Evolutionary conservation across 1,140 invertebrate species (phyloP), one percentile per base, ranked within the genome.

Genomic region (Gryllus bimaculatus): DNA sequence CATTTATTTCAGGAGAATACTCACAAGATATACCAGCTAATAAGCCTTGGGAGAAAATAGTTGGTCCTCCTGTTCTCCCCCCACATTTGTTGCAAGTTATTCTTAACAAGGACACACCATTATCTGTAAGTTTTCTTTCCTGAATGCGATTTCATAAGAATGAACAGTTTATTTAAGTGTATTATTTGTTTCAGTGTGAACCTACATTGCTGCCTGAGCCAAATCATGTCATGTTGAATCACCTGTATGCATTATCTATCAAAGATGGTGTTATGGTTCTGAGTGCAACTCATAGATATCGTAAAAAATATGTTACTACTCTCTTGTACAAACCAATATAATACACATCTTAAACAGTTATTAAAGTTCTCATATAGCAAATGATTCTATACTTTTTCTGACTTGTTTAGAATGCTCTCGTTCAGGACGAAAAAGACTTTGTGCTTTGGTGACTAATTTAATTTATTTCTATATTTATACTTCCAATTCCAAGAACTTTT

Each of bases 211-310:
- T 99, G 82, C 98, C 98, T n/a, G 97, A 99, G 88, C 97, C 98
- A 82, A 99, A 99, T 86, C 97, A 99, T 86, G 98, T 99, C 3
- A 99, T 99, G 98, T 89, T 99, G 81, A 99, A 99, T 87, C 98
- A 99, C 88, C 87, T 99, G n/a, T 99, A 99, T 88, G 98, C 98
- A 20, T 88, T 99, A 79, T 98, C 97, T 73, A 99, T 99, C 83
- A 99, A 99, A 89, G 98, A 99, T 87, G 98, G 98, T 74, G 98
- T 99, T 2, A 99, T 99, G 96, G 98, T 99, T 47, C 87, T 99
- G 7, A 98, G 96, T 84, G 96, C 97, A 3, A 99, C 97, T 12
- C 97, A 99, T 88, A 90, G 98, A 80, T 99, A 98, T 86, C 91
- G 97, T 77, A 98, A 99, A 89, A 99, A 99, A 90, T 99, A 99